Percentiles rank a stretch among this genome's conserved stretches.
Conservation (phyloP, 2,113 vertebrate genomes). For the Atherinomorus stipes region DNA sequence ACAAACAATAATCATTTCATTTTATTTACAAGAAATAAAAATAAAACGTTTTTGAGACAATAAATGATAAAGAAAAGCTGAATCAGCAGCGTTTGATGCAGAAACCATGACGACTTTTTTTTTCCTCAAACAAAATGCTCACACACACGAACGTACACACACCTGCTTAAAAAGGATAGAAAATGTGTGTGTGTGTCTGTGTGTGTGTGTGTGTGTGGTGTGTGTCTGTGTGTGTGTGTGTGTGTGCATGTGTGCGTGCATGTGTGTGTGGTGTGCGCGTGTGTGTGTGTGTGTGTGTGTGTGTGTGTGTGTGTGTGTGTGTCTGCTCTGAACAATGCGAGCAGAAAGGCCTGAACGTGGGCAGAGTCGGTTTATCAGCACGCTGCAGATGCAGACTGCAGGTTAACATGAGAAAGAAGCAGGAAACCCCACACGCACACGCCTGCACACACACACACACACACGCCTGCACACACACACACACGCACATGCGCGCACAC, state of each 20-base stretch:
- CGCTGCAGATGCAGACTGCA: slow-evolving; percentile 54
- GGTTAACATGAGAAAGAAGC: slow-evolving; percentile 58
- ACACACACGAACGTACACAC: not conserved
- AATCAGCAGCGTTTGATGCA: too few relatives aligned
- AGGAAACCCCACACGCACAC: slow-evolving; percentile 13
- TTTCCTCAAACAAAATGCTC: too few relatives aligned
- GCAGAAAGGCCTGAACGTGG: slow-evolving; percentile 44
- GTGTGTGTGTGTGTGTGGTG: too few relatives aligned
- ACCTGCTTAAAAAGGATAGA: slow-evolving; percentile 27
- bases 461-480: not conserved
- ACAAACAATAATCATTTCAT: not conserved
- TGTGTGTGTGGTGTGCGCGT: too few relatives aligned
- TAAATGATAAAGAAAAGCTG: too few relatives aligned
- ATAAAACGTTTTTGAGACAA: too few relatives aligned
- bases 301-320: slow-evolving; percentile 1
- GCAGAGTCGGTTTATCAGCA: slow-evolving; percentile 60
- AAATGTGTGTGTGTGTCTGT: too few relatives aligned
- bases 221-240: too few relatives aligned
- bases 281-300: too few relatives aligned
- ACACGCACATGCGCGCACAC: slow-evolving; percentile 1
- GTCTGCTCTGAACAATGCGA: slow-evolving; percentile 52
- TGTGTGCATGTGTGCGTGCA: too few relatives aligned
- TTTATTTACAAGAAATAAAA: not conserved
- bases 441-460: slow-evolving; percentile 11
- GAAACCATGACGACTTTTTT: too few relatives aligned